These are phyloP conservation scores for Neomicropteryx cornuta DNA, from an alignment of 1,140 invertebrate genomes.

Conservation along the genomic window DNA sequence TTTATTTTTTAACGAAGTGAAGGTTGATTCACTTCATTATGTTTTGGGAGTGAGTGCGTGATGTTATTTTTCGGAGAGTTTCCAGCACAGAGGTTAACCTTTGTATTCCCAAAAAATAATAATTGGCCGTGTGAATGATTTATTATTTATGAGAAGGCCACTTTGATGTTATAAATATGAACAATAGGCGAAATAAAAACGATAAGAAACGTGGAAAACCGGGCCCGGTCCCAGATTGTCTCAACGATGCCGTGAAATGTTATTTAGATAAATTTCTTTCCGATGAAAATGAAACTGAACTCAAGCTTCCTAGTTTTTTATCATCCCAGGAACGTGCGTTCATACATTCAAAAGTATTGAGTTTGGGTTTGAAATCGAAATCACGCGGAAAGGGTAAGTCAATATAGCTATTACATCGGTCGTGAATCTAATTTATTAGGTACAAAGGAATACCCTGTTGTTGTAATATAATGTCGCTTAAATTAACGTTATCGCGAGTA, in stretches of 20 bases:
- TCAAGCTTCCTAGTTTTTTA: slow-evolving; percentile 63
- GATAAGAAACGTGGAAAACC: too few species aligned
- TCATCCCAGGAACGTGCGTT: slow-evolving; percentile 66
- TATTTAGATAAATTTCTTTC: slow-evolving; percentile 51
- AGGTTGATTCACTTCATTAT: too few species aligned
- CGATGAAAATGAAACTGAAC: slow-evolving; percentile 43
- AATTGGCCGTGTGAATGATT: too few species aligned
- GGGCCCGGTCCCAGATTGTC: slow-evolving; percentile 32
- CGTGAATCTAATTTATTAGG: neutral
- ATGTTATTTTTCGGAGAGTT: too few species aligned
- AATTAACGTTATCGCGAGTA: slow-evolving; percentile 8
- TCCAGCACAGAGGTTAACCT: too few species aligned
- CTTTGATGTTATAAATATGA: too few species aligned
- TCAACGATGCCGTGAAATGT: slow-evolving; percentile 34
- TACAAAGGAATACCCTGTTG: neutral
- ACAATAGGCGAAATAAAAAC: too few species aligned
- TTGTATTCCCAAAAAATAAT: too few species aligned
- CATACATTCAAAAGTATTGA: slow-evolving; percentile 52
- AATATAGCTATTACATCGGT: slow-evolving; percentile 6
- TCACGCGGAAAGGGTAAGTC: slow-evolving; percentile 37
- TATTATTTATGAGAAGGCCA: too few species aligned
- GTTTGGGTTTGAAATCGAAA: slow-evolving; percentile 62
- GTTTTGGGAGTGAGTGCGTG: too few species aligned
- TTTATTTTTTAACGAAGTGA: too few species aligned
- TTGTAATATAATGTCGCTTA: neutral